A percentile compares a stretch with the other conserved stretches of the same genome.
Evolutionary conservation across 1,140 invertebrate genomes (phyloP).

Genomic region (Hypsibius dujardini): DNA sequence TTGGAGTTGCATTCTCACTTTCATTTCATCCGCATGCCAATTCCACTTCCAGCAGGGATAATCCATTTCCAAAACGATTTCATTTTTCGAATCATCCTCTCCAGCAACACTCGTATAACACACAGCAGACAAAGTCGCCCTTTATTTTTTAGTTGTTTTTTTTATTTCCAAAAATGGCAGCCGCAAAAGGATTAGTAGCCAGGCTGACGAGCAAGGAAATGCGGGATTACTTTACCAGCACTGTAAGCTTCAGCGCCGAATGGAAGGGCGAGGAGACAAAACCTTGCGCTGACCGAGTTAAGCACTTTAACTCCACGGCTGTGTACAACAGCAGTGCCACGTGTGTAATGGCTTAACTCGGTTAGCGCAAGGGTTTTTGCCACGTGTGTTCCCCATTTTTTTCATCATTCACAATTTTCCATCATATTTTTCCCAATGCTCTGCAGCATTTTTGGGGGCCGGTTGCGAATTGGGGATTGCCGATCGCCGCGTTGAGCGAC

Average conservation of each 20-base stretch:
- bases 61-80: no score
- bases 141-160: no score
- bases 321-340: neutral
- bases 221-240: conserved; percentile 65
- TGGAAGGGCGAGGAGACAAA: conserved; percentile 22
- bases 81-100: no score
- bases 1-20: no score
- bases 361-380: conserved; percentile 13
- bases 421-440: conserved; percentile 27
- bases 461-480: conserved; percentile 93
- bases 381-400: conserved; percentile 12
- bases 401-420: conserved; percentile 19
- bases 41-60: no score
- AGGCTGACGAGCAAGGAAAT: conserved; percentile 56
- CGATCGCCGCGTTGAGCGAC: conserved; percentile 82
- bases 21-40: no score
- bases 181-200: conserved; percentile 35
- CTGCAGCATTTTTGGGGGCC: conserved; percentile 71
- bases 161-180: no score
- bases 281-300: neutral
- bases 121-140: no score
- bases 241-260: no score
- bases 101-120: no score
- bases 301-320: conserved; percentile 3
- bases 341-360: no score